phyloP scores from a whole-genome alignment of 2,113 vertebrate species.

The Syngnathus floridae region DNA sequence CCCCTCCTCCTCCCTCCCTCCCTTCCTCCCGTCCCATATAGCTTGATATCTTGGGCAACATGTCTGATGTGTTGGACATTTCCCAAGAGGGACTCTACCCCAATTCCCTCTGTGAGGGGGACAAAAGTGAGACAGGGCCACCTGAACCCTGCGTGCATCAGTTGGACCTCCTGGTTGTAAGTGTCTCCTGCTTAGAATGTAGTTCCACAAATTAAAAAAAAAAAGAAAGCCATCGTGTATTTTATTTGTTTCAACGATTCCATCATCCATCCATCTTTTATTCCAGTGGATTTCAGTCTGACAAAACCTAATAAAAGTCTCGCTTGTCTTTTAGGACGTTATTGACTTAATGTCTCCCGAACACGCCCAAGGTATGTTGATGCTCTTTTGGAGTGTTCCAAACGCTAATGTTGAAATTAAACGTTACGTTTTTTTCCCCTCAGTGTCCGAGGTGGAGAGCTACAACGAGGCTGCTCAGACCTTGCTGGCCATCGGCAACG shows the following conservation, averaged over 20 bases:
- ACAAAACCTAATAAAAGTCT: background rate
- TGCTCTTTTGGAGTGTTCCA: background rate
- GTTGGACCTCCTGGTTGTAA: constrained; percentile 71
- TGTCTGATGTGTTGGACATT: constrained; percentile 70
- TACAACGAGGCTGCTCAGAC: constrained; percentile 87
- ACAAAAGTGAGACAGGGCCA: constrained; percentile 41
- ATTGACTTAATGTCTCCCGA: constrained; percentile 65
- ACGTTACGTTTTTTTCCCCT: constrained; percentile 6
- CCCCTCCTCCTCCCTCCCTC: constrained; percentile 20
- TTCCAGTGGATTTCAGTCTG: background rate
- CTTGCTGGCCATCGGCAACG: constrained; percentile 82
- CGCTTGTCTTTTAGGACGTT: constrained; percentile 70
- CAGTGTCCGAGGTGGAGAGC: constrained; percentile 72
- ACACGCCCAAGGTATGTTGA: constrained; percentile 73
- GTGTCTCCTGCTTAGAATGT: constrained; percentile 41
- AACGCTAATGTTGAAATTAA: background rate
- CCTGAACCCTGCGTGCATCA: constrained; percentile 64
- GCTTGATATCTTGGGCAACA: constrained; percentile 81
- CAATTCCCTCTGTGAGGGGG: constrained; percentile 47
- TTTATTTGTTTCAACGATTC: background rate
- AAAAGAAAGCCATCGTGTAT: background rate
- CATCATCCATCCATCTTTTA: background rate
- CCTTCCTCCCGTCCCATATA: constrained; percentile 53
- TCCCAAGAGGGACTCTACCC: constrained; percentile 61
- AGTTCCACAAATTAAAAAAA: background rate